phyloP scores from a whole-genome alignment of 2,797 vertebrate genomes.

The Hydrolagus colliei region DNA sequence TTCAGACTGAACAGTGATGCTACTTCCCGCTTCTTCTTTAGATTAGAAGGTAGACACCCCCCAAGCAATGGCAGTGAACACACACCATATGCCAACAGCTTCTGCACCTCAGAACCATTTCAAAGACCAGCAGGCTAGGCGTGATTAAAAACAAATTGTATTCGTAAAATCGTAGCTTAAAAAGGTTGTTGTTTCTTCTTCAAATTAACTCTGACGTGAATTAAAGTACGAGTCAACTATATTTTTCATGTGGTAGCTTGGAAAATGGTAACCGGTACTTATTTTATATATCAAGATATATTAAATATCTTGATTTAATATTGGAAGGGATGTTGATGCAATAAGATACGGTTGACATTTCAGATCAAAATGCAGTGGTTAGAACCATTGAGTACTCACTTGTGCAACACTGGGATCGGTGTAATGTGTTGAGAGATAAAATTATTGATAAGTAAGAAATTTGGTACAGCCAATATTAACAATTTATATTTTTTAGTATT shows the following conservation, averaged over 20 bases:
- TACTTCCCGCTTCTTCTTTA: slow-evolving; percentile 27
- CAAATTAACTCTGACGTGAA: background rate
- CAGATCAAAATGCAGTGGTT: background rate
- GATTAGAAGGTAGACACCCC: slow-evolving; percentile 18
- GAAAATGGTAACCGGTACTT: slow-evolving; percentile 13
- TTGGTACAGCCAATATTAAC: background rate
- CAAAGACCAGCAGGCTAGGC: slow-evolving; percentile 24
- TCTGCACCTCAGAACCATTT: slow-evolving; percentile 9
- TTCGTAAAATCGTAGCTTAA: slow-evolving; percentile 11
- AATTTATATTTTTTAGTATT: slow-evolving; percentile 14
- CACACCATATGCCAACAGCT: slow-evolving; percentile 7
- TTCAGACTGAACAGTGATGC: slow-evolving; percentile 29
- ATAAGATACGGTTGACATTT: background rate
- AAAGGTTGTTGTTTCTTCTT: background rate
- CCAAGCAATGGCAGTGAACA: slow-evolving; percentile 21
- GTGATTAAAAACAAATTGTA: slow-evolving; percentile 6
- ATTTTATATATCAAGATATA: background rate
- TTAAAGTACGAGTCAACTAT: too few species aligned
- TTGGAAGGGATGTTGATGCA: slow-evolving; percentile 9
- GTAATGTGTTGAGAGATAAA: background rate
- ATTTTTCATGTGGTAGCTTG: background rate
- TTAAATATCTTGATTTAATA: background rate
- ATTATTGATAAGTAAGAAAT: background rate
- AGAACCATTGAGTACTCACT: slow-evolving; percentile 2
- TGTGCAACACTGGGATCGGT: background rate